phyloP scores from a whole-genome alignment of 2,797 vertebrate species.

The Falco concolor region DNA sequence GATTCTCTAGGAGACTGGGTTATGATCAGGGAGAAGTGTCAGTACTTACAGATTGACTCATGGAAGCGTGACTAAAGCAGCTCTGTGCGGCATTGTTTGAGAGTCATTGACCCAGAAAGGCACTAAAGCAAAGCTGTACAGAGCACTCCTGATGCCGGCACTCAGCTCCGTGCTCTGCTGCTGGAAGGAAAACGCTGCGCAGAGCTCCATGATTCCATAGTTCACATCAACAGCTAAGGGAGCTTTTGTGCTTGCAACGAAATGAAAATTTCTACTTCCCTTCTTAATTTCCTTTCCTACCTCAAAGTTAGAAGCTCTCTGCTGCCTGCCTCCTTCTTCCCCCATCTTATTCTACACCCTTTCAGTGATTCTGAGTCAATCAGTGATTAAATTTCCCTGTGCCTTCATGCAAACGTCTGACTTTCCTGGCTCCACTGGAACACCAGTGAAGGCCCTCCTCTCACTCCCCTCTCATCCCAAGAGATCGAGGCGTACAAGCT shows the following conservation, averaged over 20 bases:
- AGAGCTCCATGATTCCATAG: not conserved
- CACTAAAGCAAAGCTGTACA: not conserved
- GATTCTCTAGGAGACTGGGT: not conserved
- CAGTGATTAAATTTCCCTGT: not conserved
- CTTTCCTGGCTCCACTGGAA: not conserved
- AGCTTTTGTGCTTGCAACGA: not conserved
- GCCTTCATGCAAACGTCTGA: not conserved
- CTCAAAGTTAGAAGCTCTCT: not conserved
- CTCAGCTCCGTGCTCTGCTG: not conserved
- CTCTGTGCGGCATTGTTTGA: not conserved
- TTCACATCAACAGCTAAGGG: not conserved
- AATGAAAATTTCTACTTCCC: not conserved
- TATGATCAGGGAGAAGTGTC: not conserved
- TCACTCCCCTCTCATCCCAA: not conserved
- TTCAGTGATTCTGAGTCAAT: not conserved
- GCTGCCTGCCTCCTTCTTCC: not conserved
- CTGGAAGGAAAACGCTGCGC: not conserved
- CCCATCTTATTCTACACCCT: not conserved
- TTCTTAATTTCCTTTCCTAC: not conserved
- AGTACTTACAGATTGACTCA: not conserved
- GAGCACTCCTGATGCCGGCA: not conserved
- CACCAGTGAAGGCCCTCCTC: not conserved
- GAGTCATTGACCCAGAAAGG: constrained; percentile 23
- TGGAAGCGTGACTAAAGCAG: not conserved
- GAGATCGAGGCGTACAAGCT: not conserved